Evolutionary conservation across 2,797 vertebrate genomes (phyloP).

Genomic region (Microhierax caerulescens): DNA sequence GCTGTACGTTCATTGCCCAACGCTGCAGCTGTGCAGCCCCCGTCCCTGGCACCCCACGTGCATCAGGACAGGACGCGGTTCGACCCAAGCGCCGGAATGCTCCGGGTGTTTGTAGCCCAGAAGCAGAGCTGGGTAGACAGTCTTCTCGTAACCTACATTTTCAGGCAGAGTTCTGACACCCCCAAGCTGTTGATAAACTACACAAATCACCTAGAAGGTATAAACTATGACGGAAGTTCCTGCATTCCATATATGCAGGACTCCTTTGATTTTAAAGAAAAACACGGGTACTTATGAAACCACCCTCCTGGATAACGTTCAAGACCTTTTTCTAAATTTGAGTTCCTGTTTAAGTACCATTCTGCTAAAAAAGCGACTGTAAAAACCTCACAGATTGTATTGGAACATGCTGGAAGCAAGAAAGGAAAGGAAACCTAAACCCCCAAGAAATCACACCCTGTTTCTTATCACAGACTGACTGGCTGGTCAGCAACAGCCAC

Average conservation of each 20-base stretch:
- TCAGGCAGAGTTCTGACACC: not conserved
- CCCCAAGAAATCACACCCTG: not conserved
- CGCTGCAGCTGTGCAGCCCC: rapidly evolving
- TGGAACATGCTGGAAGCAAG: not conserved
- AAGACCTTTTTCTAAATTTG: not conserved
- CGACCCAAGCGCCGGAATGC: not conserved
- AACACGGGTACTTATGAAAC: not conserved
- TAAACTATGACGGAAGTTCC: not conserved
- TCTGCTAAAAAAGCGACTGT: not conserved
- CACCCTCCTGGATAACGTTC: not conserved
- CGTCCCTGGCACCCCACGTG: not conserved
- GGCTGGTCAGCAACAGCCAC: not conserved
- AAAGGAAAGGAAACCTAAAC: not conserved
- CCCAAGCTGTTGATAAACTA: not conserved
- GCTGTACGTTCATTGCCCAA: rapidly evolving
- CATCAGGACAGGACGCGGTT: rapidly evolving
- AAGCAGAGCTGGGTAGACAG: not conserved
- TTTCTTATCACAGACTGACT: slow-evolving; percentile 10
- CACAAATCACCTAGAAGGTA: not conserved
- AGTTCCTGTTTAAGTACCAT: not conserved
- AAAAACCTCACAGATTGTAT: not conserved
- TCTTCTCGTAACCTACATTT: not conserved
- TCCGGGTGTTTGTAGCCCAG: not conserved
- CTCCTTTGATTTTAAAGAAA: not conserved
- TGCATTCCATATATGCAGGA: not conserved